Percentiles rank a stretch among this genome's conserved stretches.
Evolutionary conservation across 2,888 invertebrate genomes (phyloP).

Genomic region (Mantis religiosa): DNA sequence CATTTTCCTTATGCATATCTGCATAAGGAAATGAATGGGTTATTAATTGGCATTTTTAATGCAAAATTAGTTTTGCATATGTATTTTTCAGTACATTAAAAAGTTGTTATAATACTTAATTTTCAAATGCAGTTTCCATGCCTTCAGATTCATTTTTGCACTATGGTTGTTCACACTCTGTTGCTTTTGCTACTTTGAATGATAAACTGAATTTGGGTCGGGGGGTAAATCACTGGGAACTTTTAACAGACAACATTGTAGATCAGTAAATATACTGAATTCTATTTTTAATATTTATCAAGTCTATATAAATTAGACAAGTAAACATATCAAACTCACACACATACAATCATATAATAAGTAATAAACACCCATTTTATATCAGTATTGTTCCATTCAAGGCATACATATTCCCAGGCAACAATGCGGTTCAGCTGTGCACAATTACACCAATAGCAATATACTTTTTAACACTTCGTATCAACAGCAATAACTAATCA

Average conservation of each 20-base stretch:
- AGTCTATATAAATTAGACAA: neutral
- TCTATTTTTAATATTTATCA: neutral
- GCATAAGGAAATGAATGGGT: no score
- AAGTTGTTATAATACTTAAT: neutral
- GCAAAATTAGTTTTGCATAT: no score
- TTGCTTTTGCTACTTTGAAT: neutral
- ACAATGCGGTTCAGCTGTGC: constrained; percentile 6
- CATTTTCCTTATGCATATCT: neutral
- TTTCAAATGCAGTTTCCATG: neutral
- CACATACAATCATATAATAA: neutral
- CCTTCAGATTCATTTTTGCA: neutral
- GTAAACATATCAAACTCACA: neutral
- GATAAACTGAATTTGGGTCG: neutral
- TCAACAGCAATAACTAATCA: constrained; percentile 3
- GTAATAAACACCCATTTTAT: constrained; percentile 3
- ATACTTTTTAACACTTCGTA: neutral
- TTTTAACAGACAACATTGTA: neutral
- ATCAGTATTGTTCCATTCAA: constrained; percentile 13
- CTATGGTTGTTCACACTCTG: neutral
- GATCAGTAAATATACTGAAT: neutral
- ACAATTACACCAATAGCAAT: constrained; percentile 13
- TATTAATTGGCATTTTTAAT: no score
- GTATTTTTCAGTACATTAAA: neutral
- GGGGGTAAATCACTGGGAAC: neutral
- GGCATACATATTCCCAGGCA: constrained; percentile 11